Evolutionary conservation across 2,113 vertebrate genomes (phyloP).

Genomic region (Pipra filicauda): DNA sequence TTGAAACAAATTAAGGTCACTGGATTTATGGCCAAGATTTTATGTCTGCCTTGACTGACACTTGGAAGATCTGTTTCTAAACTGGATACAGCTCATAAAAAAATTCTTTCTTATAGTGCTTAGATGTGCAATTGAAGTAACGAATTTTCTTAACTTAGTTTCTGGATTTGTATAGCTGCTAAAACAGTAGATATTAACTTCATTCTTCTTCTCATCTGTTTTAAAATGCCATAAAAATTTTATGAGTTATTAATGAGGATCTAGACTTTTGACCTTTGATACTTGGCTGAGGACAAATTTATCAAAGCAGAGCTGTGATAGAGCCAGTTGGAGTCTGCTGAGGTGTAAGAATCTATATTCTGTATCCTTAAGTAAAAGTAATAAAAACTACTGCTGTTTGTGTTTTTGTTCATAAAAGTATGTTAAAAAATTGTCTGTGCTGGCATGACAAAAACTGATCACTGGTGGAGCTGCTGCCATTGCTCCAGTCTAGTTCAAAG

Average conservation of each 20-base stretch:
- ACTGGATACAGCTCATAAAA: constrained; percentile 47
- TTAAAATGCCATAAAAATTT: background rate
- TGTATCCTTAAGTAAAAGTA: background rate
- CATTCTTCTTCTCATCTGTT: background rate
- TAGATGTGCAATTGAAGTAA: background rate
- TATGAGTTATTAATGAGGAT: constrained; percentile 5
- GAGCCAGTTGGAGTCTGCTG: background rate
- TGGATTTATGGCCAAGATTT: constrained; percentile 57
- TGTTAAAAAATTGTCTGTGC: background rate
- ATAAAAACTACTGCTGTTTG: background rate
- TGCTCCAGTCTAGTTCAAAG: background rate
- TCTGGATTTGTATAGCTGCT: background rate
- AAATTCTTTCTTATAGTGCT: background rate
- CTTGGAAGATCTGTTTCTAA: constrained; percentile 56
- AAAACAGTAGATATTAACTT: background rate
- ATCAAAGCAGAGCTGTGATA: background rate
- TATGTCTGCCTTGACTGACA: constrained; percentile 49
- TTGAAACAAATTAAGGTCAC: constrained; percentile 65
- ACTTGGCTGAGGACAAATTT: background rate
- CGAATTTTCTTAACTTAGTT: background rate
- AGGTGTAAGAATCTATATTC: background rate
- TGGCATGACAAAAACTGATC: background rate
- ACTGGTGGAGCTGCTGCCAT: background rate
- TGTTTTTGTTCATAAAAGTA: background rate
- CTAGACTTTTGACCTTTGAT: background rate